These are phyloP conservation scores for Pristionchus entomophagus DNA, from an alignment of 2,888 invertebrate species.

Conservation along the genomic window DNA sequence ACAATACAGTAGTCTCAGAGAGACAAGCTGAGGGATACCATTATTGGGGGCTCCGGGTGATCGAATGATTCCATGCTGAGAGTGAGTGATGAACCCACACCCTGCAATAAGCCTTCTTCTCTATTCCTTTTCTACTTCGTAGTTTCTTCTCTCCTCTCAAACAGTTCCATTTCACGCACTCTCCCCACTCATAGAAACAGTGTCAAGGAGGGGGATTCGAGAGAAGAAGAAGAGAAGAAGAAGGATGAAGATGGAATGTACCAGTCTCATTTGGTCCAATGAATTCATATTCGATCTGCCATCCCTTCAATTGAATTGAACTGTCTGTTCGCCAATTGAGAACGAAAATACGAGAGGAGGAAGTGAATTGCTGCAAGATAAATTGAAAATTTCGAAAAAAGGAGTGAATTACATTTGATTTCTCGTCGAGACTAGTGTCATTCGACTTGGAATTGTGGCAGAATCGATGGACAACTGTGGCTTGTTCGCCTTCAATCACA, in stretches of 20 bases:
- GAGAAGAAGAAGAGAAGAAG: neutral
- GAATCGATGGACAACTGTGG: slow-evolving; percentile 55
- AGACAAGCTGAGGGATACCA: neutral
- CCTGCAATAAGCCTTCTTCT: slow-evolving; percentile 50
- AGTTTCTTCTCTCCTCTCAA: neutral
- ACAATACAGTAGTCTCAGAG: neutral
- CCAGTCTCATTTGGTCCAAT: slow-evolving; percentile 47
- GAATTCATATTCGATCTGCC: slow-evolving; percentile 67
- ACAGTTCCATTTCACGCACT: neutral
- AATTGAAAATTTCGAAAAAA: neutral
- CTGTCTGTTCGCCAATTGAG: slow-evolving; percentile 64
- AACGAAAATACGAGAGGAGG: slow-evolving; percentile 55
- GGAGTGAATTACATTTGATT: neutral
- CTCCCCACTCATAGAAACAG: neutral
- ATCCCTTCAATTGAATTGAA: slow-evolving; percentile 58
- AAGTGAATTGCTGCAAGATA: slow-evolving; percentile 47
- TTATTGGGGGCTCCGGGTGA: slow-evolving; percentile 58
- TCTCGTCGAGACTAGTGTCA: slow-evolving; percentile 45
- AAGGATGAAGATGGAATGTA: neutral
- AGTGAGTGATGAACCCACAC: slow-evolving; percentile 68
- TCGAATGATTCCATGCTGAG: slow-evolving; percentile 62
- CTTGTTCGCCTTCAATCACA: neutral
- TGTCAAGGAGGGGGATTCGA: neutral
- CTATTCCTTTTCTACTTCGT: slow-evolving; percentile 11
- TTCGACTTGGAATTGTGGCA: slow-evolving; percentile 43